Base-by-base conservation (phyloP, 2,797 vertebrate genomes). In the Phoebastria nigripes region DNA sequence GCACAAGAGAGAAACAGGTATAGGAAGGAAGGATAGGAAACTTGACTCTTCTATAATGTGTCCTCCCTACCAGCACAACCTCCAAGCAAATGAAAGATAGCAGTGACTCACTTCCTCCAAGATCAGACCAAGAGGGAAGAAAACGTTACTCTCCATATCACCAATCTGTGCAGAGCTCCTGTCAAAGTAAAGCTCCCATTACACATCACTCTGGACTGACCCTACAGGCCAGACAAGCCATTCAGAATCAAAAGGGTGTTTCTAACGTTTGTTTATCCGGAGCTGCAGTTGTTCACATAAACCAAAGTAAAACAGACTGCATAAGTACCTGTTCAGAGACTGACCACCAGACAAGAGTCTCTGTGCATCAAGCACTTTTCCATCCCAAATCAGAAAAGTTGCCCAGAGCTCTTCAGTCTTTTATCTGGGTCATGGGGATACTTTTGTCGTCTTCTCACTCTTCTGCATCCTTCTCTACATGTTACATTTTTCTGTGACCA, bases 71-170 rank as follows among this genome's bases (percentile, higher is more conserved):
- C 49, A 83, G 67, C 76, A 72, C 54, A 89, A 80, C 41, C 71
- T 83, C 42, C 56, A 90, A 73, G 87, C 37, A 94, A 85, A 80
- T 9, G 16, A 81, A 74, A 56, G 35, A 79, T 1, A 92, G 67
- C 74, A 86, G 49, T 87, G 91, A 93, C 63, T 94, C 84, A 70
- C 52, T 91, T 89, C 67, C 92, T 87, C 79, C 61, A 94, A 81
- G 81, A 89, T 86, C 39, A 94, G 67, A 79, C 49, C 37, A 51
- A 15, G 14, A 92, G 16, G 24, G 52, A 89, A 90, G 31, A 78
- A 87, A 92, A 82, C 3, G 5, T 47, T 65, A 39, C 89, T 87
- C 35, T 86, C 61, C 83, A 69, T 91, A 88, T 35, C 80, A 93
- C 62, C 92, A 92, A 52, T 71, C 83, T 90, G 56, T 80, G 47